Base-by-base conservation (phyloP, 2,797 vertebrate species). In the Hippocampus kuda region DNA sequence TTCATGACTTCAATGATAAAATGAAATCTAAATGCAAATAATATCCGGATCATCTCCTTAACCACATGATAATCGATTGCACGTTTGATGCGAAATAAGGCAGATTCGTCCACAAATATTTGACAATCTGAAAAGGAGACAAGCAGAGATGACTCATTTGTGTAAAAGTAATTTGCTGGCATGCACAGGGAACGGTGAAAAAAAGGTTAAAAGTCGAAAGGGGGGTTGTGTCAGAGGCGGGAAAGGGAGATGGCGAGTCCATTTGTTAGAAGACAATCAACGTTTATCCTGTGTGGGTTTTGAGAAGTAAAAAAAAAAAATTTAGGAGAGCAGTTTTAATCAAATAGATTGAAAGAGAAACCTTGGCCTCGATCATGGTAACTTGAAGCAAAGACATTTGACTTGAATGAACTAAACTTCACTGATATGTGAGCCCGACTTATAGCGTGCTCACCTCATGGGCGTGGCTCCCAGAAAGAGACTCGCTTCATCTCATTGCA, bases 61-160 rank as follows among this genome's bases (percentile, higher is more conserved):
- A 73, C 56, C 83, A 79, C 83, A 73, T 84, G 80, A 82, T 77
- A 83, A 73, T 38, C 83, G 81, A 82, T 77, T 75, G 74, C 73
- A 69, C 77, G 72, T 82, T 74, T 91, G 89, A 92, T 93, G 91
- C 92, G 89, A 93, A 91, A 92, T 96, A 96, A 98, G 93, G 94
- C 93, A 95, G 91, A 93, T 92, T 90, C 86, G 87, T 90, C 90
- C 84, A 90, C 88, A 86, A 51, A 87, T 79, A 57, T 90, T 87
- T 93, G 91, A 96, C 92, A 91, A 86, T 91, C 86, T 89, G 90
- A 79, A 90, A 90, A 88, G 88, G 88, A 92, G 65, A 86, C 77
- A 76, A 84, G 85, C 84, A 62, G 79, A 91, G 89, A 89, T 90
- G 88, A 91, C 82, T 80, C 81, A 81, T 34, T 88, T 91, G 80